Evolutionary conservation across 1,140 invertebrate genomes (phyloP).

Genomic region (Chelonus insularis): DNA sequence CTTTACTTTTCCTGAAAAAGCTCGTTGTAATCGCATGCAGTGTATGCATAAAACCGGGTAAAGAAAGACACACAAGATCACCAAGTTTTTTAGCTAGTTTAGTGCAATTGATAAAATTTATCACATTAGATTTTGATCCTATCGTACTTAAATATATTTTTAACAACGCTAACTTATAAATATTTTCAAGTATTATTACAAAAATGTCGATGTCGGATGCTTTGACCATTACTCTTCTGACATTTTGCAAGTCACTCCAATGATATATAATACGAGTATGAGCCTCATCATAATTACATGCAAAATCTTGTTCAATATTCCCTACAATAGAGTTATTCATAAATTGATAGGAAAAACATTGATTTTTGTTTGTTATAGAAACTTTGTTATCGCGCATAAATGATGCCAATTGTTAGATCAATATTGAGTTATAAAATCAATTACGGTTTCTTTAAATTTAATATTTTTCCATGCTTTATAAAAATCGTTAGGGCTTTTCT

Average conservation of each 20-base stretch:
- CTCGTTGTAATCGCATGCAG: slow-evolving; percentile 44
- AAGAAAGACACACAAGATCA: slow-evolving; percentile 33
- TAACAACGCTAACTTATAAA: not conserved
- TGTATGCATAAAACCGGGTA: slow-evolving; percentile 45
- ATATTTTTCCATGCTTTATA: slow-evolving; percentile 41
- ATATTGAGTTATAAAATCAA: slow-evolving; percentile 42
- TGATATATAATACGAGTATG: slow-evolving; percentile 22
- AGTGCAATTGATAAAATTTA: slow-evolving; percentile 43
- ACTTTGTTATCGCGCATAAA: slow-evolving; percentile 24
- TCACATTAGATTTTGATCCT: too few relatives aligned
- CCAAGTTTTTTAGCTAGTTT: slow-evolving; percentile 41
- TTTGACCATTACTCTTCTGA: slow-evolving; percentile 30
- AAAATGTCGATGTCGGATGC: slow-evolving; percentile 42
- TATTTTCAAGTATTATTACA: slow-evolving; percentile 39
- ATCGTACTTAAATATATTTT: slow-evolving; percentile 42
- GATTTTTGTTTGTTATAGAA: slow-evolving; percentile 9
- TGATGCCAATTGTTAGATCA: slow-evolving; percentile 41
- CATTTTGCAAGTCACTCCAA: not conserved
- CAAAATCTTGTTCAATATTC: slow-evolving; percentile 8
- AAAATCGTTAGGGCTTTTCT: slow-evolving; percentile 41
- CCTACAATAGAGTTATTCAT: not conserved
- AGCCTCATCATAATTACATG: slow-evolving; percentile 21
- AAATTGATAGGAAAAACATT: slow-evolving; percentile 4
- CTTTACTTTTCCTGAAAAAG: slow-evolving; percentile 32
- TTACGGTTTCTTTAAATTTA: slow-evolving; percentile 45